Evolutionary conservation across 2,797 vertebrate genomes (phyloP).

Genomic region (Pantherophis vulpinus): DNA sequence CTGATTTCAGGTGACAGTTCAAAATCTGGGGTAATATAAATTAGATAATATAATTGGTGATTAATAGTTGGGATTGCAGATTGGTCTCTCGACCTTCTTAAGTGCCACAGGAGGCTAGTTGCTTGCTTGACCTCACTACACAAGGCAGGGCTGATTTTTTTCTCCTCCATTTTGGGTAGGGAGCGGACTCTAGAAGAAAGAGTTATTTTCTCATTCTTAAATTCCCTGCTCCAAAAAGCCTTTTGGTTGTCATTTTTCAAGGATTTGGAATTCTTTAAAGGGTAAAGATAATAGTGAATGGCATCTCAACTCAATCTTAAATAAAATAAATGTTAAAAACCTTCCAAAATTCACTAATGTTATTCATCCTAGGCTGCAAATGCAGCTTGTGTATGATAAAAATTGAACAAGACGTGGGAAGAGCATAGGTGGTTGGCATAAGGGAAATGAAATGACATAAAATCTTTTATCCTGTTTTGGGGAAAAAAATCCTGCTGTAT

Average conservation of each 20-base stretch:
- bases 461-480: neutral
- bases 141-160: neutral
- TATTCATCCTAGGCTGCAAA: neutral
- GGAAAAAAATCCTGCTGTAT: neutral
- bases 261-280: neutral
- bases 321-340: neutral
- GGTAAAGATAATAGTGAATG: neutral
- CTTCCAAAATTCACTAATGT: neutral
- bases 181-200: neutral
- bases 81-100: neutral
- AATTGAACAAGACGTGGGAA: neutral
- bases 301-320: neutral
- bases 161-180: neutral
- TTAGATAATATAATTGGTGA: neutral
- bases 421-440: neutral
- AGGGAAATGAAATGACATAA: neutral
- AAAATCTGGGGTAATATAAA: neutral
- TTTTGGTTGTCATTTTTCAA: neutral
- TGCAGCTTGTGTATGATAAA: neutral
- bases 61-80: neutral
- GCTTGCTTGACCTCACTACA: neutral
- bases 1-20: neutral
- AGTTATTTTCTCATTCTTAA: neutral
- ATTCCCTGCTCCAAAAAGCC: neutral
- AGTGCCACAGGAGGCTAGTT: neutral